Base-by-base conservation (phyloP, 2,797 vertebrate species). In the Gila robusta region DNA sequence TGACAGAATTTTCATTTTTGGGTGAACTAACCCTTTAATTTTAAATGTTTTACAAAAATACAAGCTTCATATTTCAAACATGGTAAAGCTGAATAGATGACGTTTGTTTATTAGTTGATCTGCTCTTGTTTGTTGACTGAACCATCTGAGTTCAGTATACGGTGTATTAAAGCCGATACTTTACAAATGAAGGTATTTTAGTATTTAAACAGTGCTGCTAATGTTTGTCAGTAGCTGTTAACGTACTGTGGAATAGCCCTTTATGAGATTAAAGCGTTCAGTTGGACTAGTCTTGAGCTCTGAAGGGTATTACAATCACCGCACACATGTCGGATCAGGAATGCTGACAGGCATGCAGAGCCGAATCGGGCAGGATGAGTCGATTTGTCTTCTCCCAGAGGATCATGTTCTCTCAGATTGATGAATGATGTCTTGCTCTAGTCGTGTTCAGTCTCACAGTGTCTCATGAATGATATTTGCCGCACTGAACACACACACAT, bases 391-490 rank as follows among this genome's bases (percentile, higher is more conserved):
- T 83, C 54, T 62, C 14, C 19, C 37, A 67, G 71, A 83, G 44
- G 86, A 80, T 79, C 54, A 44, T 66, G 66, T 83, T 83, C 86
- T 83, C 54, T 6, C 37, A 41, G 54, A 72, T 62, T 44, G 86
- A 80, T 83, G 86, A 87, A 56, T 74, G 86, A 87, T 83, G 67
- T 37, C 81, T 73, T 78, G 41, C 41, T 83, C 62, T 5, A n/a
- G 47, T 70, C 69, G 54, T 80, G 73, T 70, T 86, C 32, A 41
- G 35, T 81, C 64, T 66, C 41, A 32, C 21, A 39, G 37, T 35
- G 23, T 49, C 47, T 49, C 39, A 21, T 52, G 28, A 73, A 89
- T 90, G 91, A 90, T 73, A 86, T 77, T 87, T 91, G 77, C 83
- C 89, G 88, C 90, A 90, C 86, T 69, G 77, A 84, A 86, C 82